Percentiles rank a stretch among this genome's conserved stretches.
Evolutionary conservation across 2,797 vertebrate genomes (phyloP).

Genomic region (Potorous gilbertii): DNA sequence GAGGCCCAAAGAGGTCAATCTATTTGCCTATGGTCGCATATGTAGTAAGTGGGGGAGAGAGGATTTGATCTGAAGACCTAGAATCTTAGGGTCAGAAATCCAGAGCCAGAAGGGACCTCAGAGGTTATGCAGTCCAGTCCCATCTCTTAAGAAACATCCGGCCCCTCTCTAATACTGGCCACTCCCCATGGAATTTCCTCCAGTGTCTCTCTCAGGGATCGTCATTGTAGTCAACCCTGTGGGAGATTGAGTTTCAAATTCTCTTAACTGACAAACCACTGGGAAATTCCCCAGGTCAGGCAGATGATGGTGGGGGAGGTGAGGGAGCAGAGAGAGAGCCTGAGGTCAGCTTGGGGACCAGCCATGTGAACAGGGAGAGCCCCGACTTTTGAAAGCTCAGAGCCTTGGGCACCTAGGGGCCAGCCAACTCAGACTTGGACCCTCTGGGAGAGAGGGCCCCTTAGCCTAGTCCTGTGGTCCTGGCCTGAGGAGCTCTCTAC

Average conservation of each 20-base stretch:
- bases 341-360: not conserved
- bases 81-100: not conserved
- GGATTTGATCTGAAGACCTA: not conserved
- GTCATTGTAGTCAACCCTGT: fast-evolving
- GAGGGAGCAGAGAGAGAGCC: not conserved
- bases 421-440: not conserved
- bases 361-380: not conserved
- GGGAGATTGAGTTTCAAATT: not conserved
- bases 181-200: not conserved
- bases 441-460: not conserved
- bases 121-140: not conserved
- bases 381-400: too few species aligned
- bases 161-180: not conserved
- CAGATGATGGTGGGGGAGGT: not conserved
- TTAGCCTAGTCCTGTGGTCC: not conserved
- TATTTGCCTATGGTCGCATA: not conserved
- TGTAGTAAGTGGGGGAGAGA: not conserved
- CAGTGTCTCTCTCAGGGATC: not conserved
- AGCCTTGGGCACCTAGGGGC: not conserved
- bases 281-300: not conserved
- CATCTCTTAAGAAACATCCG: not conserved
- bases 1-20: not conserved
- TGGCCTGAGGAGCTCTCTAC: not conserved
- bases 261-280: not conserved
- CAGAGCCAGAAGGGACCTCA: not conserved